Evolutionary conservation across 2,113 vertebrate genomes (phyloP), one percentile per base, ranked within the genome.

Genomic region (Gallinago undulata): DNA sequence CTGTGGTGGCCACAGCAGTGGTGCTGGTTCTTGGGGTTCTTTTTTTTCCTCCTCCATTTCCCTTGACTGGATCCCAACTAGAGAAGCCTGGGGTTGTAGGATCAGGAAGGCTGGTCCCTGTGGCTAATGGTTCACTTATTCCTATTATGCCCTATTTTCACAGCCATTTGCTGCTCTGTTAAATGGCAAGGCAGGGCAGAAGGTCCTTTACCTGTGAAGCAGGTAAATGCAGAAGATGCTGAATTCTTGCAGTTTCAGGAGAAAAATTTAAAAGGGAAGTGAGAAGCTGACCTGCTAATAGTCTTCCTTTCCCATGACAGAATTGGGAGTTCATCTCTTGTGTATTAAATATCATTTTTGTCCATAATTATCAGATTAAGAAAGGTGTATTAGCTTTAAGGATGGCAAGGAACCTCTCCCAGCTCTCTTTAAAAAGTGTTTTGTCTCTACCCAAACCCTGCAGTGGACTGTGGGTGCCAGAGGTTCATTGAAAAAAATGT

Each of bases 401-500:
- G 47, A 33, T 11, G 28, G 12, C 7, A 27, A 72, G 25, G 48
- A 90, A 15, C 21, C 5, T 64, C 39, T 47, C 13, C 2, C 5
- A 39, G 10, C n/a, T 48, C 12, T 48, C 11, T 19, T 3, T 13
- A 13, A 27, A 18, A 19, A 43, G 10, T 15, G 3, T 43, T 41
- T 56, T 56, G 13, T 18, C 41, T 55, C 23, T 39, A 10, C 43
- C 47, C 24, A 28, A 55, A 9, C 37, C 64, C 13, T 55, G 2
- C 13, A 15, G 60, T 25, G 39, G 25, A 50, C 12, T 17, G 4
- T 15, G n/a, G 53, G 64, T 35, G 3, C 74, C 37, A 30, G 30
- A 50, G 48, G 1, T 73, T 95, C 53, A 88, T 3, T 96, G 96
- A 96, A 96, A 96, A 96, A 92, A 30, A 63, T 39, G 43, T 89